These are phyloP conservation scores for Drosophila merina DNA, from an alignment of 2,888 invertebrate species.

Conservation along the genomic window DNA sequence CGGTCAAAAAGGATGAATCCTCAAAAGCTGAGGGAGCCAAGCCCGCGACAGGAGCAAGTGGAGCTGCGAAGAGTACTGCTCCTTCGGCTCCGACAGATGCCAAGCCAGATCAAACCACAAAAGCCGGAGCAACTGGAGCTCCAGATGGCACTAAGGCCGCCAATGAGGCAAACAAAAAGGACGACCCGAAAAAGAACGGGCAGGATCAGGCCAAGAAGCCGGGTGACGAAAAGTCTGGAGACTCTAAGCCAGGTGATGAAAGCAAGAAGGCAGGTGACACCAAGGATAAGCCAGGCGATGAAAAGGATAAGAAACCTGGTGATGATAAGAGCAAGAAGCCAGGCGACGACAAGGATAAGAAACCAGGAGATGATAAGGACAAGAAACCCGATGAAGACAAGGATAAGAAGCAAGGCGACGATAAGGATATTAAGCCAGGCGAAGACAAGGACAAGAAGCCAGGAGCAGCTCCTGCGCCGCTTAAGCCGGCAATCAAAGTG, in stretches of 20 bases:
- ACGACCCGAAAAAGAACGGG: constrained; percentile 57
- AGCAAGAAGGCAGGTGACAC: constrained; percentile 54
- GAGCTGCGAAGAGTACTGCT: constrained; percentile 79
- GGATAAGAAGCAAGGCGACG: constrained; percentile 56
- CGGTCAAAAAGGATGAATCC: constrained; percentile 75
- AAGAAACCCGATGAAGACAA: constrained; percentile 54
- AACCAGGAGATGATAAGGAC: constrained; percentile 49
- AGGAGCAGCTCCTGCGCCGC: constrained; percentile 73
- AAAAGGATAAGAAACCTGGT: constrained; percentile 49
- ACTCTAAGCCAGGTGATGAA: constrained; percentile 51
- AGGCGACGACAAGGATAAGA: constrained; percentile 52
- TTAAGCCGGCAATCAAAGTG: constrained; percentile 81
- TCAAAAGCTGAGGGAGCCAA: constrained; percentile 62
- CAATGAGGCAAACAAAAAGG: constrained; percentile 61
- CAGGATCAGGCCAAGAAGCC: constrained; percentile 44
- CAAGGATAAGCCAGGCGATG: constrained; percentile 52
- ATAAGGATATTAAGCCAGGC: constrained; percentile 53
- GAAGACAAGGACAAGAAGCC: constrained; percentile 55
- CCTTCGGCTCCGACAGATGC: constrained; percentile 78
- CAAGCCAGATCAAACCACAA: constrained; percentile 72
- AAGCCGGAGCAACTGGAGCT: constrained; percentile 66
- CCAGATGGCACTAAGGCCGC: constrained; percentile 66
- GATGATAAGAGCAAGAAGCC: constrained; percentile 53
- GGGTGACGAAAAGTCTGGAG: constrained; percentile 50
- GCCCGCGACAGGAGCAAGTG: constrained; percentile 80